Conservation (phyloP, 2,888 invertebrate genomes). For the Cataglyphis cursor region DNA sequence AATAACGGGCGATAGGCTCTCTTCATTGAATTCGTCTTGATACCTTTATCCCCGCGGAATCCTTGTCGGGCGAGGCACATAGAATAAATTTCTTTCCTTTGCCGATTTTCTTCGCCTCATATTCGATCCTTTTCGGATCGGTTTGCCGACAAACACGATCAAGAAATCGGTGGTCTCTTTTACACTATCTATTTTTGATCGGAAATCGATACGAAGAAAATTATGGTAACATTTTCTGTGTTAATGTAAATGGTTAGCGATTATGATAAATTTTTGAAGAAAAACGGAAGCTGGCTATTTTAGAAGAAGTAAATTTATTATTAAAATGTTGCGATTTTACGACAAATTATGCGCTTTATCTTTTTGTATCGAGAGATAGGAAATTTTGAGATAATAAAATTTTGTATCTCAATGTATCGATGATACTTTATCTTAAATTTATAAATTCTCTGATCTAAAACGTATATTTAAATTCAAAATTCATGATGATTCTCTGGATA, state of each 20-base stretch:
- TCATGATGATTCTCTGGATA: background rate
- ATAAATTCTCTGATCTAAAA: background rate
- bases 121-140: constrained; percentile 57
- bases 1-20: constrained; percentile 75
- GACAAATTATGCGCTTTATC: background rate
- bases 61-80: constrained; percentile 59
- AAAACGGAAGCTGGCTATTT: background rate
- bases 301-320: background rate
- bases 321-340: background rate
- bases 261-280: background rate
- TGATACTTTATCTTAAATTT: background rate
- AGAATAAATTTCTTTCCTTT: constrained; percentile 71
- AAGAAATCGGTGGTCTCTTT: background rate
- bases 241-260: constrained; percentile 22
- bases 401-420: background rate
- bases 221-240: constrained; percentile 38
- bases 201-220: constrained; percentile 54
- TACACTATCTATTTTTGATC: constrained; percentile 32
- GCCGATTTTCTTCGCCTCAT: constrained; percentile 42
- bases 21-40: constrained; percentile 76
- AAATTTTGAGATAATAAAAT: background rate
- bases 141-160: constrained; percentile 47
- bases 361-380: background rate
- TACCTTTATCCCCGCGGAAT: constrained; percentile 75
- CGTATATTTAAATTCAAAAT: background rate